Percentiles rank a stretch among this genome's conserved stretches.
Evolutionary conservation across 2,113 vertebrate species (phyloP).

Genomic region (Tachysurus vachellii): DNA sequence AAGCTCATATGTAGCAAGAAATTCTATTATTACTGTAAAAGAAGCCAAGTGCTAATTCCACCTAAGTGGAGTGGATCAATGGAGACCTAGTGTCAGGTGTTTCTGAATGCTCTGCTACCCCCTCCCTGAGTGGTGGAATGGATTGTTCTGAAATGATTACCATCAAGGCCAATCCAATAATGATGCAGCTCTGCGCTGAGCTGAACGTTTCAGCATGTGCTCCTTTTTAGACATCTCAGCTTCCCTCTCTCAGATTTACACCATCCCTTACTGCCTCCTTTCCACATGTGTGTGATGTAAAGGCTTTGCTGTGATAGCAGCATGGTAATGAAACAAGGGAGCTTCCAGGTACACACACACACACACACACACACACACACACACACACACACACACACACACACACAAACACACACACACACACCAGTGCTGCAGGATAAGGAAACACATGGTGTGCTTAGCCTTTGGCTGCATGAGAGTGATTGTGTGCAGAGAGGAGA

Average conservation of each 20-base stretch:
- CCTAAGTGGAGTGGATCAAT: constrained; percentile 43
- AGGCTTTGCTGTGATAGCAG: constrained; percentile 57
- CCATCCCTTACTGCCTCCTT: constrained; percentile 67
- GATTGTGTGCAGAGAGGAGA: constrained; percentile 57
- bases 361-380: constrained; percentile 25
- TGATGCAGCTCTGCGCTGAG: constrained; percentile 40
- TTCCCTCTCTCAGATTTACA: constrained; percentile 64
- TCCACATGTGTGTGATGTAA: constrained; percentile 61
- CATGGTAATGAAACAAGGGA: constrained; percentile 60
- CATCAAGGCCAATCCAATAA: constrained; percentile 56
- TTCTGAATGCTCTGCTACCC: constrained; percentile 36
- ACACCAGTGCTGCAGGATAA: constrained; percentile 61
- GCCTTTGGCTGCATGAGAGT: constrained; percentile 62
- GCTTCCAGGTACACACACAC: constrained; percentile 58
- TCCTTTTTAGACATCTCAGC: constrained; percentile 17
- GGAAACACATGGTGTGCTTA: constrained; percentile 62
- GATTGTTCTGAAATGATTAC: constrained; percentile 53
- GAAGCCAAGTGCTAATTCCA: constrained; percentile 2
- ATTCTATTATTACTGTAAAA: constrained; percentile 15
- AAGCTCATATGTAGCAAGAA: neutral
- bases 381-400: constrained; percentile 35
- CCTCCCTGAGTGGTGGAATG: constrained; percentile 32
- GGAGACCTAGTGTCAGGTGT: constrained; percentile 45
- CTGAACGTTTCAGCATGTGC: constrained; percentile 17
- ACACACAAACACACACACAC: constrained; percentile 39